A percentile compares a stretch with the other conserved stretches of the same genome.
phyloP scores from a whole-genome alignment of 2,888 invertebrate genomes.

The Aricia artaxerxes region DNA sequence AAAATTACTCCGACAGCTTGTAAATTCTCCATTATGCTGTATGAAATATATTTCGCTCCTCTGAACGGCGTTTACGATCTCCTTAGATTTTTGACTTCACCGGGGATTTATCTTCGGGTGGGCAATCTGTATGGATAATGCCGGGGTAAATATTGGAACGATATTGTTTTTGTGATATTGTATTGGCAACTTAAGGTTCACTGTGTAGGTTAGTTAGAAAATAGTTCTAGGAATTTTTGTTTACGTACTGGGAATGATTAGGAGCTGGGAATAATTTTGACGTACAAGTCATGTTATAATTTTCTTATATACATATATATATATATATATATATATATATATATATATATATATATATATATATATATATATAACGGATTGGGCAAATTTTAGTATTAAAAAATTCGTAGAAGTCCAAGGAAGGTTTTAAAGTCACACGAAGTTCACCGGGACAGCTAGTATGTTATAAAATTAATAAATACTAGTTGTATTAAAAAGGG shows the following conservation, averaged over 20 bases:
- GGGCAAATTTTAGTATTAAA: no score
- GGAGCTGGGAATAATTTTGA: no score
- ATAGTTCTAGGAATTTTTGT: no score
- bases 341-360: no score
- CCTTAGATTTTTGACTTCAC: constrained; percentile 41
- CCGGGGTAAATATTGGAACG: not conserved
- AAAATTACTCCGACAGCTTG: constrained; percentile 77
- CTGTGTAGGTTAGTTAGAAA: not conserved
- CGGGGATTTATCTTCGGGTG: constrained; percentile 40
- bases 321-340: no score
- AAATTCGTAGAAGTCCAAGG: no score
- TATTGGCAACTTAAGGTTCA: not conserved
- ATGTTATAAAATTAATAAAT: constrained; percentile 2
- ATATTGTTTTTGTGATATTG: not conserved
- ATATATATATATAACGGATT: no score
- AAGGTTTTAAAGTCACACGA: no score
- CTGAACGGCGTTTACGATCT: constrained; percentile 63
- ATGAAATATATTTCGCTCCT: constrained; percentile 71
- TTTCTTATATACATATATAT: no score
- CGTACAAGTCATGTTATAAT: no score
- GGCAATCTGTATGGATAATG: constrained; percentile 43
- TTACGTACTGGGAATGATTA: no score
- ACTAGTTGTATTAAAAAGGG: not conserved
- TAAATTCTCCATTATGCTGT: constrained; percentile 80
- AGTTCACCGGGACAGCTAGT: no score